These are phyloP conservation scores for Mylabris phalerata DNA, from an alignment of 1,140 invertebrate species.

Conservation along the genomic window DNA sequence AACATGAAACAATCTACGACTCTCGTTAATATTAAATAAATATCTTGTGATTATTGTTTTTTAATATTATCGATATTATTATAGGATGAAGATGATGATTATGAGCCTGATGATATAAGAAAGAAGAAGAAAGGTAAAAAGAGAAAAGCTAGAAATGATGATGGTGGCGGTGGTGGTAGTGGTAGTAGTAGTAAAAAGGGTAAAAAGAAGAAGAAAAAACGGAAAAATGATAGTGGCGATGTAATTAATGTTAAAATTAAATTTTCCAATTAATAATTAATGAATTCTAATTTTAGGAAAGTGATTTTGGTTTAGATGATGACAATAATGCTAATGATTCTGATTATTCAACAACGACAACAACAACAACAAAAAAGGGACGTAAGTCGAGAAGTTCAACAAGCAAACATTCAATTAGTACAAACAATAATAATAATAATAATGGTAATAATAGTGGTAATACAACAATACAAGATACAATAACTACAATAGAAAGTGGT, in stretches of 20 bases:
- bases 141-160: conserved; percentile 76
- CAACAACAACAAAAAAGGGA: conserved; percentile 47
- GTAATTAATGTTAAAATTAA: conserved; percentile 45
- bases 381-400: conserved; percentile 48
- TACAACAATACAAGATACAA: conserved; percentile 30
- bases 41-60: neutral
- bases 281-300: conserved; percentile 53
- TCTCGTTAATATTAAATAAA: neutral
- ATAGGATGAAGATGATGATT: conserved; percentile 78
- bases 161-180: conserved; percentile 31
- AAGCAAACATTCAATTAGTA: conserved; percentile 12
- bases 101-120: conserved; percentile 72
- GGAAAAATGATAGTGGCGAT: conserved; percentile 84
- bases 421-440: too few species aligned
- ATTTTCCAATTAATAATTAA: conserved; percentile 26
- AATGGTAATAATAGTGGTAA: conserved; percentile 8
- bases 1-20: too few species aligned
- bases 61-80: neutral
- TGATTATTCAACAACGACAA: conserved; percentile 48
- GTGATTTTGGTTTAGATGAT: conserved; percentile 66
- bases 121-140: conserved; percentile 90
- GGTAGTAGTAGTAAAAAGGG: conserved; percentile 57
- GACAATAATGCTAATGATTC: conserved; percentile 62
- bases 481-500: conserved; percentile 27
- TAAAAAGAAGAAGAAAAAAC: conserved; percentile 89